Evolutionary conservation across 2,888 invertebrate species (phyloP).

Genomic region (Sphaerophoria rueppellii): DNA sequence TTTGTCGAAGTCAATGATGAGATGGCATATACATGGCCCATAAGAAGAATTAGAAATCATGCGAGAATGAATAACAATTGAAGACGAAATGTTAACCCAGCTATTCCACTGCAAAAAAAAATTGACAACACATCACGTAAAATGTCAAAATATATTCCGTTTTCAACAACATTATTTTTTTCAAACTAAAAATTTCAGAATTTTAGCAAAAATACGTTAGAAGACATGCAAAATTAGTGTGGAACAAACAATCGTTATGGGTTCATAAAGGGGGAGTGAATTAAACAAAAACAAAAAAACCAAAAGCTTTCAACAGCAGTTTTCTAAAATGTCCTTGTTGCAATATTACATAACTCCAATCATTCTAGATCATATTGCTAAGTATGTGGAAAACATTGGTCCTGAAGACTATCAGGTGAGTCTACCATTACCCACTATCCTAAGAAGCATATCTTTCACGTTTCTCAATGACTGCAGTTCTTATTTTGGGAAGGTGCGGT

Average conservation of each 20-base stretch:
- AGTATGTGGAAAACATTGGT: conserved; percentile 95
- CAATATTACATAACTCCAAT: conserved; percentile 97
- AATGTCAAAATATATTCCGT: conserved; percentile 63
- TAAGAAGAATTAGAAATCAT: too few relatives aligned
- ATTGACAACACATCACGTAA: conserved; percentile 40
- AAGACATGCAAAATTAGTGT: conserved; percentile 46
- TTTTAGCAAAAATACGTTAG: neutral
- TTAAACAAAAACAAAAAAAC: neutral
- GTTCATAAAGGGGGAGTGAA: conserved; percentile 19
- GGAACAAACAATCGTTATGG: conserved; percentile 29
- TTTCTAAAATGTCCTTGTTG: conserved; percentile 90
- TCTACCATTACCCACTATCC: too few relatives aligned
- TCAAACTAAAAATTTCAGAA: conserved; percentile 13
- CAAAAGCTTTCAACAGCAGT: conserved; percentile 15
- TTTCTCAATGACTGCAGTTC: conserved; percentile 84
- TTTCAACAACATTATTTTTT: conserved; percentile 30
- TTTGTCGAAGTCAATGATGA: too few relatives aligned
- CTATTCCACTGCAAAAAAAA: conserved; percentile 46
- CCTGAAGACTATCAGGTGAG: conserved; percentile 95
- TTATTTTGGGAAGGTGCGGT: conserved; percentile 99
- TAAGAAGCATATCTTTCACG: neutral
- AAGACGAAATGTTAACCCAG: conserved; percentile 25
- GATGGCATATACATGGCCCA: too few relatives aligned
- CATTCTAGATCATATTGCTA: conserved; percentile 95
- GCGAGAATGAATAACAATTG: too few relatives aligned